Evolutionary conservation across 2,113 vertebrate genomes (phyloP), one percentile per base, ranked within the genome.

Genomic region (Clarias macrocephalus): DNA sequence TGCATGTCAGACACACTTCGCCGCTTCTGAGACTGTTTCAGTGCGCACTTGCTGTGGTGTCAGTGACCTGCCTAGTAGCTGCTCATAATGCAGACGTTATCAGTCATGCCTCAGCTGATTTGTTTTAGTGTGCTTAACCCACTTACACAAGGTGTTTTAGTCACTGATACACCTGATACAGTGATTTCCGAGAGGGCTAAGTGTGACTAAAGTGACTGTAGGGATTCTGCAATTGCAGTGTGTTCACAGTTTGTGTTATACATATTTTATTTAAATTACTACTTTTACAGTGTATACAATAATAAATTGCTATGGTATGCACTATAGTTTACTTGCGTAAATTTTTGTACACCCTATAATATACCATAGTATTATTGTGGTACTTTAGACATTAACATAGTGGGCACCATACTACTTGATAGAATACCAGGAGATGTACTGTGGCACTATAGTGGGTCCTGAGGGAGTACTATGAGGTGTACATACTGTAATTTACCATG

Each of bases 101-200:
- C 79, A 81, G 79, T 62, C 57, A 81, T 80, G 79, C 79, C 37
- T 80, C 28, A 80, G 79, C 57, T 60, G 33, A 25, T 42, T 81
- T 42, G 19, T 62, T 81, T 81, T 0, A 42, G 30, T 42, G 11
- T 60, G 57, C 30, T 81, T 81, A 81, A 62, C 79, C 57, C 59
- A 33, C 13, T 79, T 79, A 54, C 52, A 57, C 75, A 56, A 19
- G 37, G 79, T 5, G 57, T 7, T 81, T 81, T 62, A 60, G 57
- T 81, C 79, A 81, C 79, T 81, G 79, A 81, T 81, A 81, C 57
- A 62, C 33, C 59, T 81, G 79, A 81, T 13, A 33, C 77, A 10
- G 12, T 52, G 42, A 76, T 76, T 59, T 19, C 18, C 59, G 7
- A 28, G 9, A 33, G 30, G 18, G 15, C 56, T 56, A 23, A 60